phyloP scores from a whole-genome alignment of 1,140 invertebrate species.

The Leucophenga varia region DNA sequence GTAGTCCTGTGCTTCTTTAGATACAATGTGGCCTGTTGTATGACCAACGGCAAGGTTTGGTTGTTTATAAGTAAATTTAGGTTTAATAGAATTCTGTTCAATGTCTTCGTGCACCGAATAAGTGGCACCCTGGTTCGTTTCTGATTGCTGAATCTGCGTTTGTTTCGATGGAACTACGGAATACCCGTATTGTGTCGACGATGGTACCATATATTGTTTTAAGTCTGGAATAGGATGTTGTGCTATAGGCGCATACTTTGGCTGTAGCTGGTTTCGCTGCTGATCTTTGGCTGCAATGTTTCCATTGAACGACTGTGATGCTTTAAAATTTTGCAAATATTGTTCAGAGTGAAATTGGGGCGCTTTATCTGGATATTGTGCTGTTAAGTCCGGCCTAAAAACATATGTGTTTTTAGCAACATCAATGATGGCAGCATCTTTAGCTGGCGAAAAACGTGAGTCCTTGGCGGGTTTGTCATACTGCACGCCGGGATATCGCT shows the following conservation, averaged over 20 bases:
- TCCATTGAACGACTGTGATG: slow-evolving; percentile 37
- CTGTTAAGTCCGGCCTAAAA: slow-evolving; percentile 13
- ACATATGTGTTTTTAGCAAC: slow-evolving; percentile 39
- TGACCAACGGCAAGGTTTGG: slow-evolving; percentile 13
- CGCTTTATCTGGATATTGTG: slow-evolving; percentile 8
- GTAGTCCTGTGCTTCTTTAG: slow-evolving; percentile 43
- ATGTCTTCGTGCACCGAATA: slow-evolving; percentile 48
- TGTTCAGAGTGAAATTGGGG: slow-evolving; percentile 29
- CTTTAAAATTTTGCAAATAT: slow-evolving; percentile 43
- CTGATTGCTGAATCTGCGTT: slow-evolving; percentile 12
- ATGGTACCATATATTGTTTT: slow-evolving; percentile 12
- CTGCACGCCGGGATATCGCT: background rate
- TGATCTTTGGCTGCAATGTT: slow-evolving; percentile 24
- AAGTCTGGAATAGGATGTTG: slow-evolving; percentile 40
- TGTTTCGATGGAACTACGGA: slow-evolving; percentile 8
- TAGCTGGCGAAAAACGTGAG: slow-evolving; percentile 27
- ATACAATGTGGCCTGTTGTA: slow-evolving; percentile 14
- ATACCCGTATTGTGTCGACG: background rate
- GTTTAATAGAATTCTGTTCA: slow-evolving; percentile 18
- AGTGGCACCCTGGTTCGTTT: slow-evolving; percentile 3
- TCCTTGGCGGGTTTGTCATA: slow-evolving; percentile 21
- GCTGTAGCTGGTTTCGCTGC: slow-evolving; percentile 17
- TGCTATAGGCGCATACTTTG: slow-evolving; percentile 23
- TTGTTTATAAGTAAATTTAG: slow-evolving; percentile 11
- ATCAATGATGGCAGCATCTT: slow-evolving; percentile 32